Evolutionary conservation across 2,797 vertebrate species (phyloP), one percentile per base, ranked within the genome.

Genomic region (Megaceryle alcyon): DNA sequence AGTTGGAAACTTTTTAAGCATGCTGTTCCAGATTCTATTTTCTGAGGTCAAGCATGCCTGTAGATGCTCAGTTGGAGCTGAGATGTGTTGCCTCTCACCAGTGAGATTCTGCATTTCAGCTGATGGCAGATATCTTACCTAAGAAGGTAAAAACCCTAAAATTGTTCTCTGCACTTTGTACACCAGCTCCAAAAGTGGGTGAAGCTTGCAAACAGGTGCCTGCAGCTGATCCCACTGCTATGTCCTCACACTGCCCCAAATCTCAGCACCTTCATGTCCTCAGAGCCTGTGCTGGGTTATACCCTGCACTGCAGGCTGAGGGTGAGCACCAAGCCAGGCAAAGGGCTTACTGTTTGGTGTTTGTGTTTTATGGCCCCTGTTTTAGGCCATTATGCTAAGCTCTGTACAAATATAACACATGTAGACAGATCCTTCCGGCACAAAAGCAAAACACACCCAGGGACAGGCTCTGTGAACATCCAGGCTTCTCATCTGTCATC

Each of bases 271-370:
- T 44, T 29, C 3, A 1, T 0, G 0, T 44, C 51, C 69, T 65
- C 2, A 4, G 59, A 61, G 51, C 33, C 61, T 31, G 37, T 0
- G 0, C 0, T 16, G 53, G n/a, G 16, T 46, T 43, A 20, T 59
- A 23, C 20, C 29, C 41, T 2, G 10, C 8, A 3, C 26, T 29
- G 78, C 43, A 18, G 71, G 35, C 31, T 43, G 46, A 59, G 5
- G 48, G 41, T 0, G 1, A 69, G 29, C 0, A 0, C n/a, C 0
- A 1, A 88, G 80, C 46, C 37, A 73, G 63, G 37, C 1, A 6
- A 63, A 75, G 5, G 9, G 14, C 20, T 60, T 51, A 7, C 41
- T 16, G 14, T 63, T 59, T 54, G n/a, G 43, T 66, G 14, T 69
- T 75, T 2, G 9, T 43, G n/a, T 51, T 73, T 86, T 29, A 29